Base-by-base conservation (phyloP, 1,140 invertebrate species). In the Vanessa atalanta region DNA sequence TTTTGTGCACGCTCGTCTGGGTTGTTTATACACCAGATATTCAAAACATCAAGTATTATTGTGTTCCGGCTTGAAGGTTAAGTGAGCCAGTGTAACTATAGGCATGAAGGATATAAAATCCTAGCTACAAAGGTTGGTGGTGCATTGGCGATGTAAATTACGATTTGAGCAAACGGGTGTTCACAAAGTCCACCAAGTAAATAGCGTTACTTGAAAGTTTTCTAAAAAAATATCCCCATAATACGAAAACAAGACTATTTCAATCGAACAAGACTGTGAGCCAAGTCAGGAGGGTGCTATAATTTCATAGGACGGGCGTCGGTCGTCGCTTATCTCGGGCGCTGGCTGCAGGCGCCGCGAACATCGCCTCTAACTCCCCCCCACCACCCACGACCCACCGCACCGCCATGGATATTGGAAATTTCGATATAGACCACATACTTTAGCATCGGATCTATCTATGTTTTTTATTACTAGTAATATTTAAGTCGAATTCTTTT, bases 271-370 rank as follows among this genome's bases (percentile, higher is more conserved):
- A 55, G 68, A 76, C 71, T 20, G 69, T 43, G 65, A 48, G 68
- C 76, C 71, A 63, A 68, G 70, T 55, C 79, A 70, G 78, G 66
- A 81, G 86, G 87, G 89, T 86, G 87, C 88, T 88, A 91, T 89
- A 89, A 89, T 91, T 89, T 85, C 84, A 86, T 87, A 86, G 86
- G 87, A 86, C 88, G 84, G 86, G 87, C 86, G 88, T 88, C 85
- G 86, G 82, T 83, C 83, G 79, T 78, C 87, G 88, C 85, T 91
- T 89, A 88, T 88, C 87, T 87, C 85, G 81, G 85, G 84, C 83
- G 87, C 83, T 85, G 83, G 85, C 77, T 88, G 81, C 83, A 88
- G 88, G 88, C 88, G 88, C 88, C 87, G 80, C 81, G 69, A 83
- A 77, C 83, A 86, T 84, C 86, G 88, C 88, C 87, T 90, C 77